Percentiles rank a stretch among this genome's conserved stretches.
These are phyloP conservation scores for Achlya flavicornis DNA, from an alignment of 2,888 invertebrate species.

Conservation along the genomic window DNA sequence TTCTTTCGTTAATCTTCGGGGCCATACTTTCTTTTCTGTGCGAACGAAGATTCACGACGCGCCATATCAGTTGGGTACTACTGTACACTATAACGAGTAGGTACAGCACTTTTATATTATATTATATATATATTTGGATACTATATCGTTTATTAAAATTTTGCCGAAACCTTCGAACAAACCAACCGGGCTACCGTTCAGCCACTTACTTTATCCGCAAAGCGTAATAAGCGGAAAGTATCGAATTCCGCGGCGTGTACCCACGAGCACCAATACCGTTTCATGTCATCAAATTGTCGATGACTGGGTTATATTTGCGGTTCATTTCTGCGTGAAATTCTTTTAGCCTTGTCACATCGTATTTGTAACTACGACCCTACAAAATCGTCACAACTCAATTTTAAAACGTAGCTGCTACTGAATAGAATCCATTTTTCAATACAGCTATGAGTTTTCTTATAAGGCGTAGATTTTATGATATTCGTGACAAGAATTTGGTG, in stretches of 20 bases:
- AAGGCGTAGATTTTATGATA: slow-evolving; percentile 34
- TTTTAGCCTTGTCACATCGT: slow-evolving; percentile 34
- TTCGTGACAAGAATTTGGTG: slow-evolving; percentile 41
- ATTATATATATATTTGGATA: too few relatives aligned
- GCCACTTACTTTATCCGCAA: not conserved
- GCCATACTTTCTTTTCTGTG: too few relatives aligned
- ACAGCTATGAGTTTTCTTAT: slow-evolving; percentile 17
- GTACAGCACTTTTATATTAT: too few relatives aligned
- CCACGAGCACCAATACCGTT: slow-evolving; percentile 21
- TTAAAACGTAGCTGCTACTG: slow-evolving; percentile 2
- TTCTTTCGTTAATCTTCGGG: too few relatives aligned
- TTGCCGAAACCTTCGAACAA: not conserved
- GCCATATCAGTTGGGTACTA: too few relatives aligned
- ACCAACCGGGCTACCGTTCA: not conserved
- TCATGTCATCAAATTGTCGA: slow-evolving; percentile 31
- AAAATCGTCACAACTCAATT: slow-evolving; percentile 10
- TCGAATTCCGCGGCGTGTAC: slow-evolving; percentile 16
- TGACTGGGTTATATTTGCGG: slow-evolving; percentile 27
- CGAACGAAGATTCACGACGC: too few relatives aligned
- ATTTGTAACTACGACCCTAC: slow-evolving; percentile 13
- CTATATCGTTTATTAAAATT: not conserved
- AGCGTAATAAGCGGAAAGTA: slow-evolving; percentile 18
- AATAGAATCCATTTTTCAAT: slow-evolving; percentile 18
- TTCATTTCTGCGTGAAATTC: slow-evolving; percentile 35
- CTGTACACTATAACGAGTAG: too few relatives aligned